Evolutionary conservation across 1,140 invertebrate species (phyloP), one percentile per base, ranked within the genome.

Genomic region (Latrodectus geometricus): DNA sequence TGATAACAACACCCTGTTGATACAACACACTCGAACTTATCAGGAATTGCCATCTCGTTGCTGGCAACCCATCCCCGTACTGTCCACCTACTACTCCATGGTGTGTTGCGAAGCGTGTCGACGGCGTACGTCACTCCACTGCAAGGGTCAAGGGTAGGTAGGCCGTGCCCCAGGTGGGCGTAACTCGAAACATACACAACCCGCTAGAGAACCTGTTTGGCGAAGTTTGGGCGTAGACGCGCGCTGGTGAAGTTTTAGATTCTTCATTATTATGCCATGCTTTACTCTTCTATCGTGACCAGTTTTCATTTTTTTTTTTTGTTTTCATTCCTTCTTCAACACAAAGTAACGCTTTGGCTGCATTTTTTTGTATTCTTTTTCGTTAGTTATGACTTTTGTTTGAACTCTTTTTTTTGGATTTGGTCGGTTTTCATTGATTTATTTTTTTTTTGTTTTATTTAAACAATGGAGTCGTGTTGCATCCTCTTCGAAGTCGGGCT

Each of bases 361-460:
- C 12, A 17, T 73, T 48, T 73, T 70, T 70, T 9, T 70, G 8
- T 70, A n/a, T 11, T 23, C 48, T 73, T 73, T 48, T 15, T 50
- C 11, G 50, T 20, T 76, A 76, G 74, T 76, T 76, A 56, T 76
- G 74, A 76, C 74, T 76, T 76, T 56, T 61, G 74, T 56, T 76
- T 76, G 50, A 23, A 12, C 21, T 54, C 54, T 76, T 61, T 50
- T 54, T 61, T 17, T 76, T 76, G 56, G 17, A 11, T 76, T 56
- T 61, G 15, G 12, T 20, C 14, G 14, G 35, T 73, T 48, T 49
- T 73, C 49, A 23, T 12, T 14, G 7, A 48, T 35, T 17, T 50
- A 35, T 50, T 49, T 50, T 49, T 21, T 20, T 76, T 56, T 20
- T 50, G 23, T 50, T 49, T 50, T 49, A 9, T 20, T 76, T 56